Base-by-base conservation (phyloP, 2,888 invertebrate species). In the Eurytoma adleriae region DNA sequence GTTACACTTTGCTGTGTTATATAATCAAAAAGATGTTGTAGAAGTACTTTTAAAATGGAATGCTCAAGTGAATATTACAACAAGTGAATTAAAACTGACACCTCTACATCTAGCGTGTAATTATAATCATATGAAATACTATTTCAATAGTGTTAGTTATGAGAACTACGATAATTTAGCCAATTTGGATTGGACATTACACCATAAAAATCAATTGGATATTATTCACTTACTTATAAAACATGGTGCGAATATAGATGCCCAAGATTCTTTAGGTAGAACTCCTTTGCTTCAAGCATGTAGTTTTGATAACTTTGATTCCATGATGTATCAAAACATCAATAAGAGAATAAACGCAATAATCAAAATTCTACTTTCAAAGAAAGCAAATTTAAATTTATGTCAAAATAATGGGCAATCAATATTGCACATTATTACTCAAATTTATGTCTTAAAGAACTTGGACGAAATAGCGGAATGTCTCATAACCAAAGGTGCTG, bases 31-130 rank as follows among this genome's bases (percentile, higher is more conserved):
- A 27, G 27, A 61, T 27, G 3, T 61, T 13, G 61, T 27, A 3
- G 27, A 61, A 61, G 16, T 14, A 24, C 18, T 61, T 3, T 61
- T 61, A 27, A 27, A 61, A 61, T 14, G 27, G 3, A 27, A 27
- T 27, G 61, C 61, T 3, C 14, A 61, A 14, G 27, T 18, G 7
- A 61, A 61, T 61, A 4, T 12, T 16, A 24, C 14, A 61, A 61
- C 24, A 24, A 24, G 24, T 24, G 24, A 24, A 27, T 61, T 20
- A 27, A 18, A 27, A 3, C 14, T 27, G 27, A 61, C 61, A 61
- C 24, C 61, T 61, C 61, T 61, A 27, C 61, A 61, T 61, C 20
- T 61, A 14, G 61, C 61, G 3, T 61, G 61, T 24, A 61, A 3
- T 27, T 27, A 61, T 27, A 61, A 24, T 24, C 24, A 7, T 24